Conservation (phyloP, 2,888 invertebrate genomes). For the Hyposoter didymator region DNA sequence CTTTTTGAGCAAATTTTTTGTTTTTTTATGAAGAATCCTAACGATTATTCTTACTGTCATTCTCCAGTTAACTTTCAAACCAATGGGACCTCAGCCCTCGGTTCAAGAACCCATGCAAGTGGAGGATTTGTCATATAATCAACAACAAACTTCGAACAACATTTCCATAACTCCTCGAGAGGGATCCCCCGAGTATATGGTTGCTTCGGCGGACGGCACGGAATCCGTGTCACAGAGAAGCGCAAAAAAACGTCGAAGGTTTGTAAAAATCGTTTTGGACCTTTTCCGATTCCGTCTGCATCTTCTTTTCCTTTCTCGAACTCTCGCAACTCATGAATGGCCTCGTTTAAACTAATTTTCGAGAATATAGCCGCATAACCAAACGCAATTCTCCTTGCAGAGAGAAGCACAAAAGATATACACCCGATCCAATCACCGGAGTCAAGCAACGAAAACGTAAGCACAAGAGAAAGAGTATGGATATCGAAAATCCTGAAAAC, state of each 20-base stretch:
- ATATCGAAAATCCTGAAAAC: constrained; percentile 85
- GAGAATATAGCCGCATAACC: not conserved
- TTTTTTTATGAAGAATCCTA: not conserved
- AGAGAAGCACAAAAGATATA: constrained; percentile 92
- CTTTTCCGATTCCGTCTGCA: too few relatives aligned
- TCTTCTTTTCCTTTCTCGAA: too few relatives aligned
- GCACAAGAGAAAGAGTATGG: constrained; percentile 91
- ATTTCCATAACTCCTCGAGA: constrained; percentile 76
- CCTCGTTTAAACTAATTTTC: not conserved
- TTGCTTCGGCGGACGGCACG: constrained; percentile 80
- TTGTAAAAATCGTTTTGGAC: not conserved
- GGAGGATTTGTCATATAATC: constrained; percentile 75
- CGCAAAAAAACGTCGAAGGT: constrained; percentile 83
- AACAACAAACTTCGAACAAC: constrained; percentile 77
- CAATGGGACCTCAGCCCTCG: constrained; percentile 78
- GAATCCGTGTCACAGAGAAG: constrained; percentile 81
- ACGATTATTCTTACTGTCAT: not conserved
- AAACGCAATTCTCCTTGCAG: constrained; percentile 71
- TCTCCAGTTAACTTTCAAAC: constrained; percentile 81
- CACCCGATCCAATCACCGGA: constrained; percentile 88
- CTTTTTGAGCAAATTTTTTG: not conserved
- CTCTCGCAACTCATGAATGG: not conserved
- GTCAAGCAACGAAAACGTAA: constrained; percentile 91
- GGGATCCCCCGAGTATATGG: constrained; percentile 83
- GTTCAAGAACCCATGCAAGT: constrained; percentile 73